These are phyloP conservation scores for Darevskia mixta DNA, from an alignment of 2,797 vertebrate genomes.

Conservation along the genomic window DNA sequence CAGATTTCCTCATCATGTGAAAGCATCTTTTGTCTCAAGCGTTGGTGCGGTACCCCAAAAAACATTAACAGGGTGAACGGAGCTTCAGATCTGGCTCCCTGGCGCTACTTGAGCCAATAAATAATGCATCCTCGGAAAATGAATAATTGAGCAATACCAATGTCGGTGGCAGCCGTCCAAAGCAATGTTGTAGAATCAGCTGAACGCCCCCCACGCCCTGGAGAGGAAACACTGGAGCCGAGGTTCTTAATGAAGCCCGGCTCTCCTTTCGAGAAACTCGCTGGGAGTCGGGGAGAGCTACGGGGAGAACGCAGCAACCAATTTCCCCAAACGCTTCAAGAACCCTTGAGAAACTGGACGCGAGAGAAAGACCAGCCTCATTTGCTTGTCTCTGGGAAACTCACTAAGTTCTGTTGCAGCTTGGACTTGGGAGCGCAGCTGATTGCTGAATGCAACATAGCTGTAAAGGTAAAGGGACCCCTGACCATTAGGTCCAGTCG, in stretches of 20 bases:
- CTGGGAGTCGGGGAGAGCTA: not conserved
- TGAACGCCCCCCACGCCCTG: constrained; percentile 7
- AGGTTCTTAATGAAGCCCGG: not conserved
- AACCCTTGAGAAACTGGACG: too few relatives aligned
- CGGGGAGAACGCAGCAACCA: not conserved
- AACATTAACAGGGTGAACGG: not conserved
- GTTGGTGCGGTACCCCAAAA: not conserved
- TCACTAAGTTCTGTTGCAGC: too few relatives aligned
- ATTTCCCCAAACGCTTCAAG: not conserved
- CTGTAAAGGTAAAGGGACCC: too few relatives aligned
- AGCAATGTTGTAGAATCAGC: constrained; percentile 23
- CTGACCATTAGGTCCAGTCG: too few relatives aligned
- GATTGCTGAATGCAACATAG: too few relatives aligned
- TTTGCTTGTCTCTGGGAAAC: too few relatives aligned
- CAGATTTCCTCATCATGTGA: not conserved
- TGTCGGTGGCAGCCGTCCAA: constrained; percentile 27
- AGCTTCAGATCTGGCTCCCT: not conserved
- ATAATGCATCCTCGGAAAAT: constrained; percentile 8
- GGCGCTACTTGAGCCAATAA: not conserved
- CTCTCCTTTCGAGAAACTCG: constrained; percentile 12
- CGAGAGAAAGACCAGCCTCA: not conserved
- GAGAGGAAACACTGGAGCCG: not conserved
- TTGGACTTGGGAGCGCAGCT: too few relatives aligned
- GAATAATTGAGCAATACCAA: constrained; percentile 33
- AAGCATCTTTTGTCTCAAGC: not conserved